These are phyloP conservation scores for Podilymbus podiceps DNA, from an alignment of 2,113 vertebrate species.

Conservation along the genomic window DNA sequence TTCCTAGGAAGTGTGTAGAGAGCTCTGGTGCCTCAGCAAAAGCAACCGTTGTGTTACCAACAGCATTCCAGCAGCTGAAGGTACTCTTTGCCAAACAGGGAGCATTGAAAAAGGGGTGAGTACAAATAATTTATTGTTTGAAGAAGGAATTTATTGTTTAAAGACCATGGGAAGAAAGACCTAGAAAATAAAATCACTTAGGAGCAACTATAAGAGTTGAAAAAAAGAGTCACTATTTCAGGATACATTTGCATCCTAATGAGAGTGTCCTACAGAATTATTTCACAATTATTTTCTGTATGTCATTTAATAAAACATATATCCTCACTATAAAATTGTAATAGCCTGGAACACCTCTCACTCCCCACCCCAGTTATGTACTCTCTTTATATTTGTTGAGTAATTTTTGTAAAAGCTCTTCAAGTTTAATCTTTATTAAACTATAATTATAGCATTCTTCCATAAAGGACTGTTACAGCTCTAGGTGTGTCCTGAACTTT, in stretches of 20 bases:
- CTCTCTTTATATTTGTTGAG: background rate
- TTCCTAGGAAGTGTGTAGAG: conserved; percentile 99
- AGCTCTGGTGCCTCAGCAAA: conserved; percentile 99
- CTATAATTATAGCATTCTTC: background rate
- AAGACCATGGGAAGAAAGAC: background rate
- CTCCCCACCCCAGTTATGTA: background rate
- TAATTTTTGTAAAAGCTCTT: background rate
- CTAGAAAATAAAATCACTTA: background rate
- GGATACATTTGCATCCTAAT: background rate
- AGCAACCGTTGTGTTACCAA: conserved; percentile 99
- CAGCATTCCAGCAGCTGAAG: conserved; percentile 97
- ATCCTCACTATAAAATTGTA: background rate
- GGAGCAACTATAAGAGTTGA: background rate
- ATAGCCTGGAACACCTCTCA: background rate
- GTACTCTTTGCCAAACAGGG: conserved; percentile 94
- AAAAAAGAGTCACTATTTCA: background rate
- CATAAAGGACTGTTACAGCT: background rate
- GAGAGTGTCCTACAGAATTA: background rate
- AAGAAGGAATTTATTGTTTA: background rate
- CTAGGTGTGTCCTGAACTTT: background rate
- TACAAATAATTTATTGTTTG: conserved; percentile 6
- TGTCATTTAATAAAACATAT: background rate
- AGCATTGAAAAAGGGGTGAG: conserved; percentile 98
- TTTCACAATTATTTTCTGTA: background rate
- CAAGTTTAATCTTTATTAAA: background rate